phyloP scores from a whole-genome alignment of 2,888 invertebrate genomes.

The Cosmorhoe ocellata region DNA sequence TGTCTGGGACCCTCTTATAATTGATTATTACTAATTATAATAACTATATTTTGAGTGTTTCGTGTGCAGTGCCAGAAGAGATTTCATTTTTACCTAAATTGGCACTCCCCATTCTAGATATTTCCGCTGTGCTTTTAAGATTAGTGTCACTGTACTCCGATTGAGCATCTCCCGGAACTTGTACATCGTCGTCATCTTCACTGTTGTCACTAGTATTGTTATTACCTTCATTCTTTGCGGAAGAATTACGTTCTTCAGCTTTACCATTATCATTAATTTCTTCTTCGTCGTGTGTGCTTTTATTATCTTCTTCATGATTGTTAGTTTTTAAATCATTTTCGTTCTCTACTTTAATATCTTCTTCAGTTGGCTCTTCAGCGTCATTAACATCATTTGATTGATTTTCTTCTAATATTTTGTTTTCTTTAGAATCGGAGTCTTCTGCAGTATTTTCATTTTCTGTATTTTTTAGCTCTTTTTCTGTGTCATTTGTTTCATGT shows the following conservation, averaged over 20 bases:
- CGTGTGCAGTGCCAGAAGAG: constrained; percentile 73
- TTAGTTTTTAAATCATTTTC: constrained; percentile 20
- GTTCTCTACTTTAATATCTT: constrained; percentile 7
- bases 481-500: neutral
- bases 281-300: constrained; percentile 17
- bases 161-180: constrained; percentile 73
- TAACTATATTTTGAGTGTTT: constrained; percentile 65
- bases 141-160: constrained; percentile 69
- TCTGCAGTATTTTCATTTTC: constrained; percentile 8
- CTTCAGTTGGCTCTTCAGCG: constrained; percentile 10
- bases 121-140: constrained; percentile 65
- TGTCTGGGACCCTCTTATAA: constrained; percentile 73
- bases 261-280: constrained; percentile 19
- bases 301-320: constrained; percentile 25
- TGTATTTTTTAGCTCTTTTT: constrained; percentile 28
- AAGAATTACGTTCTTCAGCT: constrained; percentile 37
- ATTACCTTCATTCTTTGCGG: constrained; percentile 66
- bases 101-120: constrained; percentile 66
- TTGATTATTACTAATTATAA: constrained; percentile 52
- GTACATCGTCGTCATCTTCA: constrained; percentile 81
- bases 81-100: constrained; percentile 71
- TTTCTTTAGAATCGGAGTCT: constrained; percentile 15
- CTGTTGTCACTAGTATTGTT: constrained; percentile 58
- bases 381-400: constrained; percentile 7
- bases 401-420: constrained; percentile 16